Conservation (phyloP, 2,797 vertebrate species). For the Myotis findleyi region DNA sequence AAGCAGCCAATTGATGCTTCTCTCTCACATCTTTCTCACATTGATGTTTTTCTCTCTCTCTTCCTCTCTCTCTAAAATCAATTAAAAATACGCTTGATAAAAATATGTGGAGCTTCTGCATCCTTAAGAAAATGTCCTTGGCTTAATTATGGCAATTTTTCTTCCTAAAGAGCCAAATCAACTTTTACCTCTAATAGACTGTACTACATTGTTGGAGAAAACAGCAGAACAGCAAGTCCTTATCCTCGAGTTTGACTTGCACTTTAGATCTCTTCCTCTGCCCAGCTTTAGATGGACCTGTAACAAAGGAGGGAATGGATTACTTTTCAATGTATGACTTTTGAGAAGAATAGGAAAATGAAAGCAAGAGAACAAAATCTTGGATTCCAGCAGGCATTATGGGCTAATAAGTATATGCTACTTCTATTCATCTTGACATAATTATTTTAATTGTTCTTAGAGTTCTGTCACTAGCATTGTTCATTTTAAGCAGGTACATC, state of each 20-base stretch:
- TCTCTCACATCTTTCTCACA: too few species aligned
- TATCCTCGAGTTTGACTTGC: not conserved
- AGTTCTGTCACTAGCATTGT: conserved; percentile 78
- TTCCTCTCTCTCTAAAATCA: too few species aligned
- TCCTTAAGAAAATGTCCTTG: not conserved
- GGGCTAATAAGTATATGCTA: conserved; percentile 66
- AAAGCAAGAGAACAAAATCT: conserved; percentile 15
- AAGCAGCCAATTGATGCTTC: too few species aligned
- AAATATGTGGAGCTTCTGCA: not conserved
- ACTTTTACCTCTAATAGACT: not conserved
- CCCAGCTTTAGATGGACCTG: not conserved
- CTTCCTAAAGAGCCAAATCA: not conserved
- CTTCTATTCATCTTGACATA: conserved; percentile 83
- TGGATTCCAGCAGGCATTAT: conserved; percentile 71
- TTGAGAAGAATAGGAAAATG: conserved; percentile 33
- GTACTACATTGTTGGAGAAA: not conserved
- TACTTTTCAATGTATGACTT: not conserved
- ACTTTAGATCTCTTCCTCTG: not conserved
- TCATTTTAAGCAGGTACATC: conserved; percentile 77
- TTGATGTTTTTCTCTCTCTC: too few species aligned
- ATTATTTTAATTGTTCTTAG: conserved; percentile 83
- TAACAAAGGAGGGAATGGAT: not conserved
- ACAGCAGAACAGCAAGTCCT: not conserved
- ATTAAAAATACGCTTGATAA: not conserved
- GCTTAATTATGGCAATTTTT: conserved; percentile 17